Conservation (phyloP, 2,113 vertebrate species). For the Elanus axillaris region DNA sequence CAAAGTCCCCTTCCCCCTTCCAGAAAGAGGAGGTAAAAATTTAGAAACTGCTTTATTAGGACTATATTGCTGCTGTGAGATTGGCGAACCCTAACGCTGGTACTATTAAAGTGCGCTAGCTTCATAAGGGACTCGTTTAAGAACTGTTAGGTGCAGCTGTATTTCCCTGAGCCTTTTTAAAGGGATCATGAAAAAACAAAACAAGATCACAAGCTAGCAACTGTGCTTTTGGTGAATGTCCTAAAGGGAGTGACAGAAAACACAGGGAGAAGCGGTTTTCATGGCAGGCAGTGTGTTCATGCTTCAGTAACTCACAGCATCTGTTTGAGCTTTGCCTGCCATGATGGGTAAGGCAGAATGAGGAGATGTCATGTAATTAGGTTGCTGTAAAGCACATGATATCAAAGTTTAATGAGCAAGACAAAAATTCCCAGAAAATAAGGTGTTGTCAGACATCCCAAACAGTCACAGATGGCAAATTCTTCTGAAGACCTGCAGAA, state of each 20-base stretch:
- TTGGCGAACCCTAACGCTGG: not conserved
- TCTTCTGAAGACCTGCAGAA: not conserved
- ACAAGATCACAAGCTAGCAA: not conserved
- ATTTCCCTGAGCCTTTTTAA: not conserved
- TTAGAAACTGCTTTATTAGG: not conserved
- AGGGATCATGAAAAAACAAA: not conserved
- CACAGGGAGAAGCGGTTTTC: not conserved
- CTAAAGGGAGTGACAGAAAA: slow-evolving; percentile 39
- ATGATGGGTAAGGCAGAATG: not conserved
- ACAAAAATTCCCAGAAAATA: not conserved
- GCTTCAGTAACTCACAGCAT: slow-evolving; percentile 38
- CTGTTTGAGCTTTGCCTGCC: slow-evolving; percentile 34
- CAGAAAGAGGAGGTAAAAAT: not conserved
- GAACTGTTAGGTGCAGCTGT: not conserved
- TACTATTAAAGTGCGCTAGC: not conserved
- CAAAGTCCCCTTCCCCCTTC: not conserved
- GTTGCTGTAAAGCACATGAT: not conserved
- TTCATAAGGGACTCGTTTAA: not conserved
- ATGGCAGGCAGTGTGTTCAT: not conserved
- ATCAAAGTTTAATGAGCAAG: slow-evolving; percentile 30
- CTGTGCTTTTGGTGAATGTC: not conserved
- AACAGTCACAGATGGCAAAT: not conserved
- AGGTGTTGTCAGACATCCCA: not conserved
- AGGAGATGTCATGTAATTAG: slow-evolving; percentile 12
- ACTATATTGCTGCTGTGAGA: not conserved